phyloP scores from a whole-genome alignment of 2,113 vertebrate genomes.

The human (Homo sapiens) region DNA sequence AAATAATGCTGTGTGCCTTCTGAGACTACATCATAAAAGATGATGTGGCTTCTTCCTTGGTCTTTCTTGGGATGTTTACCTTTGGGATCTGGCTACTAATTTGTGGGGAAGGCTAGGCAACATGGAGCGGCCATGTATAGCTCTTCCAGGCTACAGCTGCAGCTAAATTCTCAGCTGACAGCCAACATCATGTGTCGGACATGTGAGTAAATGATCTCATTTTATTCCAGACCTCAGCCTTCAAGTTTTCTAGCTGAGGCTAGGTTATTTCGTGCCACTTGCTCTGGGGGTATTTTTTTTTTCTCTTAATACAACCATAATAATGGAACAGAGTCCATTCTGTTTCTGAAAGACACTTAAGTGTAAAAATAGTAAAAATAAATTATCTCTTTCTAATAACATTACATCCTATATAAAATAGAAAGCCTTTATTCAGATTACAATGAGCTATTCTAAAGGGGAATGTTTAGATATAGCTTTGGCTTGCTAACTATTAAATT shows the following conservation, averaged over 20 bases:
- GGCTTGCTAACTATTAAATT: not conserved
- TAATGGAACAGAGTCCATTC: not conserved
- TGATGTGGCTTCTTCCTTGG: not conserved
- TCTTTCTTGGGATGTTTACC: not conserved
- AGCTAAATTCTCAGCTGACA: not conserved
- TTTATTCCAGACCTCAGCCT: not conserved
- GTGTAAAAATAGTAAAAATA: not conserved
- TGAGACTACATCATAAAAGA: not conserved
- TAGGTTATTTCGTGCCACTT: not conserved
- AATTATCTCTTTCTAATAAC: not conserved
- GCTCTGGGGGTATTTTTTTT: not conserved
- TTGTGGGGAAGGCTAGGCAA: not conserved
- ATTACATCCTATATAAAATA: not conserved
- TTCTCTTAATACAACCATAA: not conserved
- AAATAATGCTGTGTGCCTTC: not conserved
- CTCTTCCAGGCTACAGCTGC: not conserved
- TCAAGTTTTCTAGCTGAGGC: not conserved
- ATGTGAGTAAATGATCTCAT: not conserved
- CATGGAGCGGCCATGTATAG: too few relatives aligned
- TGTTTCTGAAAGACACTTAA: slow-evolving; percentile 1
- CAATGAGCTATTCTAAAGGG: not conserved
- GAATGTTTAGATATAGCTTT: not conserved
- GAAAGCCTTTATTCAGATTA: not conserved
- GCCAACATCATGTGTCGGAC: not conserved
- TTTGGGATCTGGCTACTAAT: not conserved